Conservation (phyloP, 1,140 invertebrate species). For the Nasonia giraulti region DNA sequence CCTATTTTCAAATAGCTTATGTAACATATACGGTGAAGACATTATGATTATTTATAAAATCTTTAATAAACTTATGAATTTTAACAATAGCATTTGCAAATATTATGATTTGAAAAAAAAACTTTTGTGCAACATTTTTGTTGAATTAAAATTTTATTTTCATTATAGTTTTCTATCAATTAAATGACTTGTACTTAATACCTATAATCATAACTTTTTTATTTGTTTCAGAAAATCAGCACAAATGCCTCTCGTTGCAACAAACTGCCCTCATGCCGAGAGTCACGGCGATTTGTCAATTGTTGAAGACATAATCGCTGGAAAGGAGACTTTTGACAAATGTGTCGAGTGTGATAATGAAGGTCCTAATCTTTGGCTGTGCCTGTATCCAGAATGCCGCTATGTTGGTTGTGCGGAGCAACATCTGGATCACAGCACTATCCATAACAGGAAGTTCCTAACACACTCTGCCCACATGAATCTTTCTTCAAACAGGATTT, state of each 20-base stretch:
- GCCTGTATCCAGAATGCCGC: slow-evolving; percentile 84
- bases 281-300: slow-evolving; percentile 64
- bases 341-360: slow-evolving; percentile 68
- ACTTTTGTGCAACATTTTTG: not conserved
- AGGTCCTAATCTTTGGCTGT: slow-evolving; percentile 89
- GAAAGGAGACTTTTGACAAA: slow-evolving; percentile 66
- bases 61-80: not conserved
- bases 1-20: not conserved
- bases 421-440: slow-evolving; percentile 85
- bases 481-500: slow-evolving; percentile 85
- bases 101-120: not conserved
- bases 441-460: slow-evolving; percentile 83
- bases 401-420: slow-evolving; percentile 87
- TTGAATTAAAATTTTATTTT: not conserved
- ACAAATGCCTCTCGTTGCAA: slow-evolving; percentile 67
- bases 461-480: slow-evolving; percentile 89
- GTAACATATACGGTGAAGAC: not conserved
- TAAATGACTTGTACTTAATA: not conserved
- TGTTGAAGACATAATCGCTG: slow-evolving; percentile 61
- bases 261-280: slow-evolving; percentile 67
- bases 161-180: not conserved
- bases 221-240: slow-evolving; percentile 20
- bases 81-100: not conserved
- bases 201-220: not conserved
- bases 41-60: not conserved